Evolutionary conservation across 2,113 vertebrate genomes (phyloP), one percentile per base, ranked within the genome.

Genomic region (Limanda limanda): DNA sequence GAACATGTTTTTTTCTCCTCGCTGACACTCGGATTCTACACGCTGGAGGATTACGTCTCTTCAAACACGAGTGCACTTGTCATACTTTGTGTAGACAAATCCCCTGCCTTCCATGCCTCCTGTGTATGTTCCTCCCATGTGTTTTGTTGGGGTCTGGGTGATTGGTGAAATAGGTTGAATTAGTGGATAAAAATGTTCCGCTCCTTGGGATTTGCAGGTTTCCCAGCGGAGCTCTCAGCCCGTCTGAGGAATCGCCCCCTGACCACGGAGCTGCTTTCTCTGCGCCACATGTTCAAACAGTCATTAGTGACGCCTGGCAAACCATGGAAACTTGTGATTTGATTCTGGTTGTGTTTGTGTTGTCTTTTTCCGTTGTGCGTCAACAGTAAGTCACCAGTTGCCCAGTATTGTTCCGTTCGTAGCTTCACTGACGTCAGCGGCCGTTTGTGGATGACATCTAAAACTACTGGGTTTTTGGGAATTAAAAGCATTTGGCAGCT

Each of bases 21-120:
- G 24, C 42, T 47, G 56, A 70, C 76, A 23, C 27, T 61, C 65
- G n/a, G 61, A 67, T 80, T 82, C 80, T 62, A 52, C 52, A 79
- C 58, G 64, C 69, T 68, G 35, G 80, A 57, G 74, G 73, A 78
- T 82, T 79, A 74, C 20, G 60, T 57, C 71, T 67, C 79, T 60
- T 89, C 54, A 65, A 82, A 74, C 84, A 83, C 23, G 51, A 81
- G 71, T 78, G 77, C 60, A 57, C 71, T 79, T 82, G 83, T 81
- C 71, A 78, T 66, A 71, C 75, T 82, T 25, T 65, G 17, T 64
- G 57, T 68, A 77, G 69, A 79, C 37, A 69, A 81, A 83, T 86
- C 82, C 63, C 63, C 65, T 74, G 66, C 52, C 58, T 60, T 66
- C 71, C 25, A 11, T 35, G 24, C 47, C 64, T 76, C 54, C 25